Evolutionary conservation across 2,113 vertebrate species (phyloP), one percentile per base, ranked within the genome.

Genomic region (Noturus placidus): DNA sequence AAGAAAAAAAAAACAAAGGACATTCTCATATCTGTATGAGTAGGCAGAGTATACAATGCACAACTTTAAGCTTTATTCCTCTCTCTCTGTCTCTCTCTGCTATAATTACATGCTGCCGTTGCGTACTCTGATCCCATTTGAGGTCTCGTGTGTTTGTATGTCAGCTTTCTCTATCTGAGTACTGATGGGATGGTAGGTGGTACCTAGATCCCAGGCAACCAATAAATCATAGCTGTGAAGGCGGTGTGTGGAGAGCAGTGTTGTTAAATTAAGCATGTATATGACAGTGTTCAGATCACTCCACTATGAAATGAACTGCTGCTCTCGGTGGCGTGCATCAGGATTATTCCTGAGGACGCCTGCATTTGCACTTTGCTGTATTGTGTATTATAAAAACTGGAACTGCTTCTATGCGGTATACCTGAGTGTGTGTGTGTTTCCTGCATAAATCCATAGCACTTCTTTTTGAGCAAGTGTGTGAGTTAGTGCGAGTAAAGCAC

Each of bases 101-200:
- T 52, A 61, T 76, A 86, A 89, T 86, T 89, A 83, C 82, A 82
- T 78, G 61, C 78, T 76, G 74, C 56, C 87, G 35, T 63, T 30
- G 65, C n/a, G 56, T 86, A n/a, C 70, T 56, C 67, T 61, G 76
- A 70, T 54, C 78, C 82, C 30, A 85, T 78, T 81, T 42, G 59
- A 80, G 69, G 72, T 76, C 83, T 63, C 3, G 15, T 79, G 59
- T 79, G 25, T 78, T 63, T 79, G 72, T 42, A 77, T 56, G 57
- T 42, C 50, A 19, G 30, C 30, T 27, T 83, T 57, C 67, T 67
- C 33, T 69, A 63, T 38, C n/a, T 67, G 82, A 78, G 79, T 84
- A 79, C 82, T 84, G 50, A 78, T 84, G 35, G 59, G 65, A 15
- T 57, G 22, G 42, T 67, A 63, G 70, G 81, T 77, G 77, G 82